A percentile compares a stretch with the other conserved stretches of the same genome.
Conservation (phyloP, 2,888 invertebrate species). For the Dinocampus coccinellae region DNA sequence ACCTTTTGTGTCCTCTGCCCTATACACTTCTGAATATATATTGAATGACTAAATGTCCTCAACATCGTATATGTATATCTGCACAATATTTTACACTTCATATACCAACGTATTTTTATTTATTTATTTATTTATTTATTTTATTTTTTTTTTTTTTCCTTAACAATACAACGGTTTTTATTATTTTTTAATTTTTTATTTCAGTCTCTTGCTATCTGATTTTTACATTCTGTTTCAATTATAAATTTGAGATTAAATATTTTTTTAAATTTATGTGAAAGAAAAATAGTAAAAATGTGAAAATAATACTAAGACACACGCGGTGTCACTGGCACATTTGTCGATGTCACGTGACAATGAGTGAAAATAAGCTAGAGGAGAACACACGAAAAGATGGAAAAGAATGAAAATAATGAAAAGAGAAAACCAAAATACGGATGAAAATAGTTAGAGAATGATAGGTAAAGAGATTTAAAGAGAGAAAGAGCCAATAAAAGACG, state of each 20-base stretch:
- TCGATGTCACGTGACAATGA: background rate
- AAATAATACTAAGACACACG: conserved; percentile 1
- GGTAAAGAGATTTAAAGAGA: background rate
- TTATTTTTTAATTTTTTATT: background rate
- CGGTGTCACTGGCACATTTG: background rate
- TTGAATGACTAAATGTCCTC: background rate
- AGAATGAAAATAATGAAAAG: conserved; percentile 15
- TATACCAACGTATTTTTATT: too few relatives aligned
- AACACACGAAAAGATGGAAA: conserved; percentile 18
- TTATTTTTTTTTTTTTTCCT: conserved; percentile 14
- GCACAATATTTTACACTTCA: conserved; percentile 53
- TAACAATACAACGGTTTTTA: background rate
- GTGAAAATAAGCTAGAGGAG: background rate
- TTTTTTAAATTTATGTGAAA: background rate
- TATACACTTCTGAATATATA: background rate
- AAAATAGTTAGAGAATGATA: conserved; percentile 9
- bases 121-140: too few relatives aligned
- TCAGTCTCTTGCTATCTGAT: background rate
- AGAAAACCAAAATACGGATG: conserved; percentile 14
- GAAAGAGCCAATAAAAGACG: conserved; percentile 33
- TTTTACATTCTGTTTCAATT: background rate
- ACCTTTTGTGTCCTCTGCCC: conserved; percentile 5
- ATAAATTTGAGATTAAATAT: background rate
- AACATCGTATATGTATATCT: conserved; percentile 26
- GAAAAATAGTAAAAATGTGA: background rate